Evolutionary conservation across 1,140 invertebrate genomes (phyloP).

Genomic region (Orchestia grillus): DNA sequence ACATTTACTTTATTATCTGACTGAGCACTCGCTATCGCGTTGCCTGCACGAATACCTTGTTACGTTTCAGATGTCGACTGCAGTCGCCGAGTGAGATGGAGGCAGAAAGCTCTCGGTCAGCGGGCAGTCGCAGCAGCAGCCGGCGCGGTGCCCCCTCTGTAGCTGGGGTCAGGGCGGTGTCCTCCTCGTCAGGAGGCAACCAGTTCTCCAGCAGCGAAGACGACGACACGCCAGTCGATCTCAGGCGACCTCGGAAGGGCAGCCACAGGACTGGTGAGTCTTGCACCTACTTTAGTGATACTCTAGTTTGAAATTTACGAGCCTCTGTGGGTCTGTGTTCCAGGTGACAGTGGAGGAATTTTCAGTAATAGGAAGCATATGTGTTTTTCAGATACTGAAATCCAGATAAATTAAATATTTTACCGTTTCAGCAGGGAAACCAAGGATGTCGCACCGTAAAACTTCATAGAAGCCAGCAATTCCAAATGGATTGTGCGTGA

Average conservation of each 20-base stretch:
- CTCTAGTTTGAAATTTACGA: too few species aligned
- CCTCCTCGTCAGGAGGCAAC: not conserved
- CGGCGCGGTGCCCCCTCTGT: not conserved
- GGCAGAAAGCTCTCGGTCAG: constrained; percentile 42
- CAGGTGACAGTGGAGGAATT: too few species aligned
- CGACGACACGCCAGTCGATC: constrained; percentile 2
- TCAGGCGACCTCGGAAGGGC: constrained; percentile 32
- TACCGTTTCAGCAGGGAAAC: too few species aligned
- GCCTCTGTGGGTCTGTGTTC: not conserved
- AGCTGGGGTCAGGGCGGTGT: not conserved
- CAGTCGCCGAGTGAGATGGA: constrained; percentile 50
- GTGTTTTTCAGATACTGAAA: too few species aligned
- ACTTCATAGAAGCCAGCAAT: too few species aligned
- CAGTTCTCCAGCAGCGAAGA: constrained; percentile 48
- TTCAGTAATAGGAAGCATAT: too few species aligned
- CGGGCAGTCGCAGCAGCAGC: constrained; percentile 27
- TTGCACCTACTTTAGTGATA: not conserved
- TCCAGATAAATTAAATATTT: too few species aligned
- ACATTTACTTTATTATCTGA: not conserved
- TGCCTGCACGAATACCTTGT: not conserved
- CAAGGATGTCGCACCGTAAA: too few species aligned
- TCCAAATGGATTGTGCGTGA: too few species aligned
- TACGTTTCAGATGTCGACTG: constrained; percentile 8
- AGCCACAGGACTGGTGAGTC: constrained; percentile 27
- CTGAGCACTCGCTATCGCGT: not conserved